Evolutionary conservation across 2,113 vertebrate species (phyloP).

Genomic region (Pelusios castaneus): DNA sequence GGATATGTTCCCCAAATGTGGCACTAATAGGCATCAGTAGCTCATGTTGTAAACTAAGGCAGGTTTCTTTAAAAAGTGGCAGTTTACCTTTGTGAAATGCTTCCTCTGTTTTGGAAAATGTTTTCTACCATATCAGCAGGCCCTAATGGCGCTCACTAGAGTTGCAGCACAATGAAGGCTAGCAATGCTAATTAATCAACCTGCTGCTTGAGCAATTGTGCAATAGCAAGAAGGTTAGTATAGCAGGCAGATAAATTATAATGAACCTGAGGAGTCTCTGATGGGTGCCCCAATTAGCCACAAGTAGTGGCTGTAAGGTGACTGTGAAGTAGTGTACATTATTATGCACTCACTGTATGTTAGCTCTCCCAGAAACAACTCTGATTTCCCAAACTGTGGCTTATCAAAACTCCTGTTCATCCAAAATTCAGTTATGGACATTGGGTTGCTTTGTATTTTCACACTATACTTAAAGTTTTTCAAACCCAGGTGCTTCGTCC

Average conservation of each 20-base stretch:
- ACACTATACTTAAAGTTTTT: not conserved
- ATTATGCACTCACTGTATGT: not conserved
- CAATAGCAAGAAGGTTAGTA: not conserved
- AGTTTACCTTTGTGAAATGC: slow-evolving; percentile 30
- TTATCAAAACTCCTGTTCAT: not conserved
- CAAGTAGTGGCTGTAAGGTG: not conserved
- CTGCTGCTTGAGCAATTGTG: not conserved
- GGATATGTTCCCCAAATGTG: not conserved
- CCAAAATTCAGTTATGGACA: not conserved
- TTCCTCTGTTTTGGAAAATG: not conserved
- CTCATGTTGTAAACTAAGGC: slow-evolving; percentile 14
- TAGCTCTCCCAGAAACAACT: rapidly evolving
- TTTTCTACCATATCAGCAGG: slow-evolving; percentile 12
- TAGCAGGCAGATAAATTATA: not conserved
- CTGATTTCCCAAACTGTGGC: not conserved
- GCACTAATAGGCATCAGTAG: slow-evolving; percentile 1
- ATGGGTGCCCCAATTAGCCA: not conserved
- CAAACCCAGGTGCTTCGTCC: not conserved
- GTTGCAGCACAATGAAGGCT: not conserved
- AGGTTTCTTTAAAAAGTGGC: slow-evolving; percentile 4
- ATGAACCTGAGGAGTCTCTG: not conserved
- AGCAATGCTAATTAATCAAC: not conserved
- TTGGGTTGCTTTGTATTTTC: not conserved
- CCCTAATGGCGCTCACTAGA: not conserved
- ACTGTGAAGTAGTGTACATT: not conserved